Percentiles rank a stretch among this genome's conserved stretches.
phyloP scores from a whole-genome alignment of 2,888 invertebrate genomes.

The Thera britannica region DNA sequence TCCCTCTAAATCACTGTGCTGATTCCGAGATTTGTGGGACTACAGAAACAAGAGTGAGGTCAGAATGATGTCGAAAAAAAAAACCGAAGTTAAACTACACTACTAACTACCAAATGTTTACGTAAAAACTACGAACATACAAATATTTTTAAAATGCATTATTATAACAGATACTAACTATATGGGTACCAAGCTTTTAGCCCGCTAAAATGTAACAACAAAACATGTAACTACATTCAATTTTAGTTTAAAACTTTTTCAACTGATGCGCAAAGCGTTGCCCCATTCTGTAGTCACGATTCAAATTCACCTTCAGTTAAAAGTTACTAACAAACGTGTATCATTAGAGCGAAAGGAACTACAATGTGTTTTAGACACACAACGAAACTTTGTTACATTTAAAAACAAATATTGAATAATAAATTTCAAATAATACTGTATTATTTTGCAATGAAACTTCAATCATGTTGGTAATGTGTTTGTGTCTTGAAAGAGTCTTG shows the following conservation, averaged over 20 bases:
- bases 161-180: neutral
- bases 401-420: too few species aligned
- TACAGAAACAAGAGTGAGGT: too few species aligned
- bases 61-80: too few species aligned
- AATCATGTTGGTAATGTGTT: too few species aligned
- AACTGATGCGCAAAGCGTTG: constrained; percentile 27
- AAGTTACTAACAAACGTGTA: constrained; percentile 56
- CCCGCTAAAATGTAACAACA: constrained; percentile 12
- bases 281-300: constrained; percentile 47
- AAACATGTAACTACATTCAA: constrained; percentile 23
- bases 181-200: neutral
- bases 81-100: too few species aligned
- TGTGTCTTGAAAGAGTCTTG: too few species aligned
- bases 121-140: neutral
- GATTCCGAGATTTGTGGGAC: too few species aligned
- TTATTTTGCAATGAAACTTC: too few species aligned
- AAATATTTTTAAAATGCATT: neutral
- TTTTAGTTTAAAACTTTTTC: constrained; percentile 29
- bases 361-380: neutral
- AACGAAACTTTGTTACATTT: neutral
- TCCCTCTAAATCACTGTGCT: too few species aligned
- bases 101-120: neutral
- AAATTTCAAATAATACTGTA: too few species aligned
- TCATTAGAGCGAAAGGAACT: neutral
- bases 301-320: constrained; percentile 53